Conservation (phyloP, 1,140 invertebrate species). For the Homalodisca vitripennis region DNA sequence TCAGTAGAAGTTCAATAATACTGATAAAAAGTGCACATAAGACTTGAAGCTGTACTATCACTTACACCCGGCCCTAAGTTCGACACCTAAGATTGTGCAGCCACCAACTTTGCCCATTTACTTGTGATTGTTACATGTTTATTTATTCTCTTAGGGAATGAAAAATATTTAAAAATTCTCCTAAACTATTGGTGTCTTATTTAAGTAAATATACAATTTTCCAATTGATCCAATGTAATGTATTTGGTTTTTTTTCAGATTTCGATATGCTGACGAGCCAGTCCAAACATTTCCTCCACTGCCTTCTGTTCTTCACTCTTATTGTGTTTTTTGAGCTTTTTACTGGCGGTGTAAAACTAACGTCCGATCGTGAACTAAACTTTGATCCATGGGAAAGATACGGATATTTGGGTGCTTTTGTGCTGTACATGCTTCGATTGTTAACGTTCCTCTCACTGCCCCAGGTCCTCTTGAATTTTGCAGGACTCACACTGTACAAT, state of each 20-base stretch:
- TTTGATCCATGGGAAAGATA: slow-evolving; percentile 81
- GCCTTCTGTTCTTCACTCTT: slow-evolving; percentile 68
- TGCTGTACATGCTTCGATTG: slow-evolving; percentile 77
- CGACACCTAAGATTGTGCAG: too few species aligned
- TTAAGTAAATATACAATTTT: too few species aligned
- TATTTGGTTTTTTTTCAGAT: slow-evolving; percentile 24
- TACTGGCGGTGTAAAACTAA: slow-evolving; percentile 73
- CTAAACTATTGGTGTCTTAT: too few species aligned
- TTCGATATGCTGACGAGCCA: slow-evolving; percentile 59
- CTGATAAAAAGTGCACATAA: too few species aligned
- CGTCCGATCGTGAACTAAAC: slow-evolving; percentile 56
- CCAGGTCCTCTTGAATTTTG: slow-evolving; percentile 89
- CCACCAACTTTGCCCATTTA: too few species aligned
- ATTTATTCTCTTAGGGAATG: too few species aligned
- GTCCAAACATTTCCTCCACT: slow-evolving; percentile 76
- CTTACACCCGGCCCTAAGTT: too few species aligned
- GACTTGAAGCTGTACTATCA: too few species aligned
- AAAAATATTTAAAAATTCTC: too few species aligned
- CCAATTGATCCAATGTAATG: neutral
- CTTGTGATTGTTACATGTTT: too few species aligned
- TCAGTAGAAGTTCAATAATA: too few species aligned
- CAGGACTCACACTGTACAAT: slow-evolving; percentile 89
- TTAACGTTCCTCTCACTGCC: slow-evolving; percentile 85
- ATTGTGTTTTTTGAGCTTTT: slow-evolving; percentile 77
- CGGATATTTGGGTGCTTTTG: slow-evolving; percentile 63